Base-by-base conservation (phyloP, 2,888 invertebrate species). In the Mimumesa dahlbomi region DNA sequence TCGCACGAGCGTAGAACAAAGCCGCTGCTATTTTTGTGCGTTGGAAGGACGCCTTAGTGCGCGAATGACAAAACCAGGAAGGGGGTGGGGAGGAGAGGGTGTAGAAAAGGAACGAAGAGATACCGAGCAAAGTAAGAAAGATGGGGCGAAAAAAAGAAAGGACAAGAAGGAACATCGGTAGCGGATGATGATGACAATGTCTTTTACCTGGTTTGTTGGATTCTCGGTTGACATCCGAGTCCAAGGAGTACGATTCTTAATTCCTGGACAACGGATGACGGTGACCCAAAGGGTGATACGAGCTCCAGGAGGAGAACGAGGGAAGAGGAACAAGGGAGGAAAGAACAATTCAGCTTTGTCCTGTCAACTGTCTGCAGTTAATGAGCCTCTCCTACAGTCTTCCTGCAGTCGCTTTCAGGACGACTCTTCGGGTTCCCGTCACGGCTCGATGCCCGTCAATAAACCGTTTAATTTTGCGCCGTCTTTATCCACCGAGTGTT, bases 321-420 rank as follows among this genome's bases (percentile, higher is more conserved):
- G 18, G 21, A 3, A 38, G 21, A 4, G 52, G 21, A 9, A 13
- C 21, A 5, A 13, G 29, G 14, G 19, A 58, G 42, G 50, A 18
- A 49, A 52, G 62, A 61, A 61, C 68, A 73, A 82, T 80, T 74
- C 67, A 61, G 79, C 82, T 81, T 82, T 82, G 82, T 81, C 66
- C 79, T 77, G 75, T 77, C 82, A 77, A 71, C 75, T 70, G 74
- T 76, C 66, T 21, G 42, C 63, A 56, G 69, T 65, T 82, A 82
- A 82, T 77, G 83, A 82, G 81, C 76, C 79, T 67, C 64, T 74
- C 63, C 58, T 61, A 53, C 43, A 53, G 57, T 52, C 63, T 68
- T 69, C 67, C 63, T 61, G 46, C 56, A 40, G 62, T 42, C 63
- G 46, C 59, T 54, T 52, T 50, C 43, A 48, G 48, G 43, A 52